Conservation (phyloP, 2,888 invertebrate species). For the Sinohyriopsis cumingii region DNA sequence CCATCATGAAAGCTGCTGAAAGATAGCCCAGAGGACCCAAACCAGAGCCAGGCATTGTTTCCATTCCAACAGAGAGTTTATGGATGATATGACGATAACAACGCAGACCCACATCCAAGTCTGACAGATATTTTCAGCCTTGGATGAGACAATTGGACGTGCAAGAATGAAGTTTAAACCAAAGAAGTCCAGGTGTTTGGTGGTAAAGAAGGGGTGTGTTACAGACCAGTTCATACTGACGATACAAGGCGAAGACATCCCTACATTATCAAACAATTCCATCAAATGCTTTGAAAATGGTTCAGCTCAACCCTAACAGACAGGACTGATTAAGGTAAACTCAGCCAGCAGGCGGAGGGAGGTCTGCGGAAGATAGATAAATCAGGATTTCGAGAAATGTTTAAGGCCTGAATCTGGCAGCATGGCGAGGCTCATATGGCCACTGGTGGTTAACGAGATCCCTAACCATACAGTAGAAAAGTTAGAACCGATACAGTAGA, state of each 20-base stretch:
- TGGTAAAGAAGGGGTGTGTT: neutral
- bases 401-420: too few species aligned
- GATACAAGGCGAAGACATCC: constrained; percentile 5
- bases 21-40: constrained; percentile 12
- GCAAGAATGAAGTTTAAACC: neutral
- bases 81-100: constrained; percentile 12
- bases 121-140: neutral
- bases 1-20: constrained; percentile 11
- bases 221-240: neutral
- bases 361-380: too few species aligned
- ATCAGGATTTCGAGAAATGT: too few species aligned
- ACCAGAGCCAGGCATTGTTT: constrained; percentile 3
- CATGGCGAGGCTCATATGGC: too few species aligned
- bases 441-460: too few species aligned
- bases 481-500: too few species aligned
- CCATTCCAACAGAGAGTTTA: constrained; percentile 10
- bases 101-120: constrained; percentile 10
- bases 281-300: too few species aligned
- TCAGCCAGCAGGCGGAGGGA: too few species aligned
- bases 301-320: too few species aligned
- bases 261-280: neutral
- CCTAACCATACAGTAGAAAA: too few species aligned
- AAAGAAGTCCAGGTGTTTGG: constrained; percentile 7
- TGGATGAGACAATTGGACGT: neutral
- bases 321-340: too few species aligned